A percentile compares a stretch with the other conserved stretches of the same genome.
phyloP scores from a whole-genome alignment of 2,113 vertebrate species.

The Noturus placidus region DNA sequence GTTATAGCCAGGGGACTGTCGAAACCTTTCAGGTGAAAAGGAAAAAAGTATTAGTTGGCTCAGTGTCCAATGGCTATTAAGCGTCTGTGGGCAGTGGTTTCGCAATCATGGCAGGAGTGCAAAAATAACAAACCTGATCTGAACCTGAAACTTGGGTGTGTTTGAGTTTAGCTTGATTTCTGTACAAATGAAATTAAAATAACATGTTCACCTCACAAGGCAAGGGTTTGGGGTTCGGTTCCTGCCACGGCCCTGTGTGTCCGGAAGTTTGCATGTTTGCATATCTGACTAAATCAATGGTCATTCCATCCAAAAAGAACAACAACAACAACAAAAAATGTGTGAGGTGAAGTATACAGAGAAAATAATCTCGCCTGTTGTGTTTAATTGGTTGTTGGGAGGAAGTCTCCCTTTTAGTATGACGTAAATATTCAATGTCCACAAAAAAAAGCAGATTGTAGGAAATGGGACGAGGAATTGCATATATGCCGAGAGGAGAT shows the following conservation, averaged over 20 bases:
- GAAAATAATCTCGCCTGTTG: background rate
- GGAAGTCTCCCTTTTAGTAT: background rate
- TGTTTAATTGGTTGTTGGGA: background rate
- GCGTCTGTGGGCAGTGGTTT: background rate
- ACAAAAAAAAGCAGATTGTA: background rate
- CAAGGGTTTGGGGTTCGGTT: no score
- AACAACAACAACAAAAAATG: no score
- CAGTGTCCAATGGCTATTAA: background rate
- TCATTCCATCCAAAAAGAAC: no score
- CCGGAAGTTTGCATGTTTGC: no score
- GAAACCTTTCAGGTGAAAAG: background rate
- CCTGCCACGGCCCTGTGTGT: no score
- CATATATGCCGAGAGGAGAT: background rate
- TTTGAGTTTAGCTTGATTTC: background rate
- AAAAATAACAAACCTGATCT: background rate
- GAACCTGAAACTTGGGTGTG: background rate
- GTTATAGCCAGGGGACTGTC: background rate
- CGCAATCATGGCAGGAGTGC: background rate
- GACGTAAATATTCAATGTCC: background rate
- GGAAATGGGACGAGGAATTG: background rate
- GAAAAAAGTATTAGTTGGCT: background rate
- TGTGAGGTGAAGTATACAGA: no score
- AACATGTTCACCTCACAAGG: no score
- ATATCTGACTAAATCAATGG: no score
- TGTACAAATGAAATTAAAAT: background rate